phyloP scores from a whole-genome alignment of 2,888 invertebrate species.

The Xiphydria camelus region DNA sequence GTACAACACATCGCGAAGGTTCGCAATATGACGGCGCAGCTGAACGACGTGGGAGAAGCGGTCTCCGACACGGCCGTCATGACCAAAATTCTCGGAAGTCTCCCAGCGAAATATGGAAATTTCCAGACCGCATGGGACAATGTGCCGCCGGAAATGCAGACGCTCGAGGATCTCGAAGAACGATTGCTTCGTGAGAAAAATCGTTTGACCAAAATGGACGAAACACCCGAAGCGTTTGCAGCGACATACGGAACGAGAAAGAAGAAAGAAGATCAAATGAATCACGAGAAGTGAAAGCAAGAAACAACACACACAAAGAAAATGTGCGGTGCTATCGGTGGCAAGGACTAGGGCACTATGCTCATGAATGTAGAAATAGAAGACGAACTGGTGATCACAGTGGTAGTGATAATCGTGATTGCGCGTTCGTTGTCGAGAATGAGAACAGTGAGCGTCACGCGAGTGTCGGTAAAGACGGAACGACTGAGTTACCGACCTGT shows the following conservation, averaged over 20 bases:
- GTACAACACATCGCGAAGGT: conserved; percentile 12
- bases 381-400: background rate
- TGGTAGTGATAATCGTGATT: conserved; percentile 10
- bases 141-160: conserved; percentile 5
- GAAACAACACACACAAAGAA: no score
- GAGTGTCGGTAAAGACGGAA: no score
- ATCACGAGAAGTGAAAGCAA: no score
- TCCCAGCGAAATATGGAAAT: conserved; percentile 14
- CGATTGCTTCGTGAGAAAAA: background rate
- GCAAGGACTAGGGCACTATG: conserved; percentile 13
- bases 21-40: conserved; percentile 18
- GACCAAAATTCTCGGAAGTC: conserved; percentile 21
- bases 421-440: conserved; percentile 15
- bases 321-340: conserved; percentile 19
- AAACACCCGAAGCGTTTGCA: background rate
- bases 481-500: no score
- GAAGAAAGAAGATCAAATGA: conserved; percentile 1
- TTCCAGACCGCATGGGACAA: conserved; percentile 23
- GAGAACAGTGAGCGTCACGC: background rate
- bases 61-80: conserved; percentile 12
- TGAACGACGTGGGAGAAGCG: conserved; percentile 15
- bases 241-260: background rate
- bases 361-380: conserved; percentile 12
- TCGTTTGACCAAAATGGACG: background rate
- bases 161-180: conserved; percentile 2